These are phyloP conservation scores for Eupithecia dodoneata DNA, from an alignment of 2,888 invertebrate species.

Conservation along the genomic window DNA sequence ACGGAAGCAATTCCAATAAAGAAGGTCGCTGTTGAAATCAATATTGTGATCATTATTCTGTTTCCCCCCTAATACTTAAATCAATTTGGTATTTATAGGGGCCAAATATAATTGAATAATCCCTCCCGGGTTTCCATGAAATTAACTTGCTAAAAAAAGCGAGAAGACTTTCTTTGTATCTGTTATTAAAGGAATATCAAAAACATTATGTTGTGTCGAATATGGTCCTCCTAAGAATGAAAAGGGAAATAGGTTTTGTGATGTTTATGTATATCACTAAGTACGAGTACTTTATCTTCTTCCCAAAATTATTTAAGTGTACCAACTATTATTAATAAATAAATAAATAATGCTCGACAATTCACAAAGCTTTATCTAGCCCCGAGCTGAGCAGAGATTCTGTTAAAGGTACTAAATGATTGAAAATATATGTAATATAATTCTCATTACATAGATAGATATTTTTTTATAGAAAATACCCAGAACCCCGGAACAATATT, in stretches of 20 bases:
- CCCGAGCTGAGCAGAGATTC: no score
- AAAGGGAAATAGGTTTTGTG: neutral
- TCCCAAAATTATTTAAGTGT: no score
- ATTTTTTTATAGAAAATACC: no score
- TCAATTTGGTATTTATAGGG: constrained; percentile 38
- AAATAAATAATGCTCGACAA: no score
- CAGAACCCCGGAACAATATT: no score
- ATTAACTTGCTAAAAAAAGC: constrained; percentile 50
- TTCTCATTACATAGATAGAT: no score
- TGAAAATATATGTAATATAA: no score
- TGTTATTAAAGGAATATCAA: neutral
- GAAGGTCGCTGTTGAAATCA: constrained; percentile 28
- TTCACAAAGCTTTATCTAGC: no score
- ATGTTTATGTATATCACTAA: neutral
- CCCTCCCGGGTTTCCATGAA: constrained; percentile 48
- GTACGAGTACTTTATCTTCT: no score
- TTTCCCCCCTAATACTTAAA: constrained; percentile 26
- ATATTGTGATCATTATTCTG: constrained; percentile 35
- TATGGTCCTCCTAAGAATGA: neutral
- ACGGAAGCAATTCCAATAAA: constrained; percentile 24
- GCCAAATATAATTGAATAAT: constrained; percentile 43
- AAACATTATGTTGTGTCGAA: neutral
- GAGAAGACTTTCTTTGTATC: constrained; percentile 61
- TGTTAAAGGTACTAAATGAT: no score
- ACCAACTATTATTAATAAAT: no score